Percentiles rank a stretch among this genome's conserved stretches.
phyloP scores from a whole-genome alignment of 2,797 vertebrate genomes.

The Gorsachius magnificus region DNA sequence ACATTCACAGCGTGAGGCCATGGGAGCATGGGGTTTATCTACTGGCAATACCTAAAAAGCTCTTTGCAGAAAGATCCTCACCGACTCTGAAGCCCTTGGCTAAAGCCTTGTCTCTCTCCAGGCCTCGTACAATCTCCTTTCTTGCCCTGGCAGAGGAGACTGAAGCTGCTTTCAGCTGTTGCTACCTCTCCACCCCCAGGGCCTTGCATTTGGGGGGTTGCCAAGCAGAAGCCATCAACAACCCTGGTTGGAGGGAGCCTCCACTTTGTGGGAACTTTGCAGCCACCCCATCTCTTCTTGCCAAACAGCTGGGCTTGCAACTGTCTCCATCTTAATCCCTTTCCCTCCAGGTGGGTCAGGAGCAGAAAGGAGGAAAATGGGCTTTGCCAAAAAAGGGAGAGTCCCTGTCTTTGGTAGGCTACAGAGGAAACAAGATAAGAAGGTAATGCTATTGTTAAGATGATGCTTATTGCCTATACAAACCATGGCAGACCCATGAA shows the following conservation, averaged over 20 bases:
- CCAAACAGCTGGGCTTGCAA: not conserved
- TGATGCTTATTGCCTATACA: not conserved
- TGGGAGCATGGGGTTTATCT: not conserved
- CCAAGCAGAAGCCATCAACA: not conserved
- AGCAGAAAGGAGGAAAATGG: not conserved
- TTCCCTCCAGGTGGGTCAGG: not conserved
- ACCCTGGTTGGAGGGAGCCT: not conserved
- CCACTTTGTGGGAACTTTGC: not conserved
- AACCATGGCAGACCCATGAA: not conserved
- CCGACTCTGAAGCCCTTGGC: not conserved
- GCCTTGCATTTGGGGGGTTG: not conserved
- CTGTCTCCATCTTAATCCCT: not conserved
- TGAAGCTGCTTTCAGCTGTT: not conserved
- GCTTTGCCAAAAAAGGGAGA: not conserved
- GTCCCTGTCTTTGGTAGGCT: not conserved
- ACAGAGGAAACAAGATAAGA: not conserved
- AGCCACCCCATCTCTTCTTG: not conserved
- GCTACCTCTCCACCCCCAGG: not conserved
- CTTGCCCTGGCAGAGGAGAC: not conserved
- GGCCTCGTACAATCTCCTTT: not conserved
- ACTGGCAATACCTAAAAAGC: not conserved
- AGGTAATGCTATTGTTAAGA: not conserved
- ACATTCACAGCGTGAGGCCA: rapidly evolving
- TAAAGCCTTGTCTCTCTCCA: not conserved
- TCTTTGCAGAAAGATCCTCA: not conserved